Base-by-base conservation (phyloP, 2,797 vertebrate species). In the Hydrophis major region DNA sequence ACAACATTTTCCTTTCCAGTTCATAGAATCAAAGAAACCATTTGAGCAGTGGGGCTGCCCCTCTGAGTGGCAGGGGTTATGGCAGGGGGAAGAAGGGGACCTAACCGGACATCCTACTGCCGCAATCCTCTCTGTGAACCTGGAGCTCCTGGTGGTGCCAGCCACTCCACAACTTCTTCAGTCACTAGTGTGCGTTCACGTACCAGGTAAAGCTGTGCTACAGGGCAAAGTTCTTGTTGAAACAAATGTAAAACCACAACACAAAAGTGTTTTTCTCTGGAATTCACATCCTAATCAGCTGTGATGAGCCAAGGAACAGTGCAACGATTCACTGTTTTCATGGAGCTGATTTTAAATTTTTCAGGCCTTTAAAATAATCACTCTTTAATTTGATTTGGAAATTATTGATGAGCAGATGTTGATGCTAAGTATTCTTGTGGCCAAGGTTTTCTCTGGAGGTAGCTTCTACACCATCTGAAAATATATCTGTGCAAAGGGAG, bases 81-180 rank as follows among this genome's bases (percentile, higher is more conserved):
- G 98, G 98, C 99, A 94, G 99, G 99, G 97, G 99, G 99, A 97
- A 98, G 99, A 97, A 98, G 99, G 98, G 99, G 99, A 93, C 98
- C 98, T 6, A 99, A 99, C 96, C 98, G 99, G 22, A 98, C 98
- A 3, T 98, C 99, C 1, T 99, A 99, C 97, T 99, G 99, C 98
- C 98, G 99, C 89, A 98, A 97, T 91, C 98, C 99, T 0, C 98
- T 99, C 22, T 98, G 98, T 94, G 99, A 99, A 47, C 98, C 98
- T 0, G 98, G 99, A 20, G 98, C 99, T 0, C 97, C 99, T 11
- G 98, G 98, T 56, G 98, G 98, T 91, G 96, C 98, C 27, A 97
- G 97, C 88, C 99, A 99, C 95, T 97, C 98, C 2, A 98, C 98
- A 63, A 99, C 98, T 57, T 98, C 99, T 89, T 98, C 99, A 0